phyloP scores from a whole-genome alignment of 2,888 invertebrate genomes.

The Cotesia congregata region DNA sequence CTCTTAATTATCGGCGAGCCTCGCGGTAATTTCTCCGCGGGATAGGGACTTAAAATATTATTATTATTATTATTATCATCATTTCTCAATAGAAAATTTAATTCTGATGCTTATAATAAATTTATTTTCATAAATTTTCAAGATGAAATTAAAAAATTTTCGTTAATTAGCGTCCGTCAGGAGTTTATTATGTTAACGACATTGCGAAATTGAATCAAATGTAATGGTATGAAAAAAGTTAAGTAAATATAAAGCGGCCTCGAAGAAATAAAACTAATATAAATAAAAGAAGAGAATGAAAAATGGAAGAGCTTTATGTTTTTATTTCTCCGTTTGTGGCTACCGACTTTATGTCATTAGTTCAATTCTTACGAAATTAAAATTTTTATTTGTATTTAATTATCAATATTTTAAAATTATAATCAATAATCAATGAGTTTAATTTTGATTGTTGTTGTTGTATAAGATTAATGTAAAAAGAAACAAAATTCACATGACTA shows the following conservation, averaged over 20 bases:
- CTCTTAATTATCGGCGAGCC: constrained; percentile 50
- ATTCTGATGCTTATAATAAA: not conserved
- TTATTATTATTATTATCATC: constrained; percentile 48
- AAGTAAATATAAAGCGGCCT: not conserved
- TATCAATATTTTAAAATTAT: not conserved
- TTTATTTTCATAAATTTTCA: constrained; percentile 55
- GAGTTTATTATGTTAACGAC: constrained; percentile 60
- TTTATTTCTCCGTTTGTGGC: constrained; percentile 42
- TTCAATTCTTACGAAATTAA: not conserved
- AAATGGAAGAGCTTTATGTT: not conserved
- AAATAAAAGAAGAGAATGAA: constrained; percentile 12
- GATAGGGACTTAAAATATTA: constrained; percentile 6
- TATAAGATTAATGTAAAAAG: too few relatives aligned
- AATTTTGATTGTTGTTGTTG: too few relatives aligned
- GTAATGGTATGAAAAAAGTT: too few relatives aligned
- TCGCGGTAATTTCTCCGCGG: constrained; percentile 37
- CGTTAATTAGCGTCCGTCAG: constrained; percentile 57
- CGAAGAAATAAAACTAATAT: constrained; percentile 33
- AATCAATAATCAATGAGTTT: too few relatives aligned
- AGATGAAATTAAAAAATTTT: constrained; percentile 53
- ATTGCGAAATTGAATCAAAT: constrained; percentile 57
- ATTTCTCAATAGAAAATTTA: constrained; percentile 55
- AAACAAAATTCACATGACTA: not conserved
- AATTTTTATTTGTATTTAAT: constrained; percentile 2
- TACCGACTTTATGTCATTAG: constrained; percentile 12